Base-by-base conservation (phyloP, 2,888 invertebrate genomes). In the Drosophila sordidapex region DNA sequence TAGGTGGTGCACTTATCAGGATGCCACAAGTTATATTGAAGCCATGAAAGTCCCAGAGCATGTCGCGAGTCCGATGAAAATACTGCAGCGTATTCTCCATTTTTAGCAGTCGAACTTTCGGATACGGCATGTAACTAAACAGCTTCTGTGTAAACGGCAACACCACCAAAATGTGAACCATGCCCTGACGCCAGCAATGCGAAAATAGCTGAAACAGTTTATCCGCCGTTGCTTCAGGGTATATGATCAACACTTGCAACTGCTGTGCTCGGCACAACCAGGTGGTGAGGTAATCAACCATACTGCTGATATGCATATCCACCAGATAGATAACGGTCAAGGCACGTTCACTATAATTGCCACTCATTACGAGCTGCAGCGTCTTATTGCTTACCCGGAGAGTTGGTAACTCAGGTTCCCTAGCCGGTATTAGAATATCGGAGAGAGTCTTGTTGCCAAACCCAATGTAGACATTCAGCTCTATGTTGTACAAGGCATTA, bases 241-340 rank as follows among this genome's bases (percentile, higher is more conserved):
- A 89, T 8, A 75, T 46, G 36, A 84, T 74, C 33, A 84, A 31
- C 31, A 89, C 82, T 1, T 76, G 74, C 2, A 89, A 69, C 35
- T 84, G 74, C 35, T 84, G 87, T 8, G 68, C 58, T 2, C 74
- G 70, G 85, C 85, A 89, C 29, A 87, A 11, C 89, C 79, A 87
- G 2, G 13, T 54, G 11, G 71, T 84, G 0, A 84, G 60, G 27
- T 89, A 84, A 0, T 29, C 46, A 2, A 75, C 35, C 43, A 70
- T 68, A 2, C 25, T 15, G 1, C 4, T 11, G 0, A 43, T 15
- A 8, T 70, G n/a, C 1, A 7, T 2, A 21, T 81, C 73, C 36
- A 81, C 79, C 46, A 84, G 40, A 48, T 61, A 70, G 11, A 84
- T 60, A 2, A 89, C 57, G 2, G 89, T 84, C 29, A 84, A 5